These are phyloP conservation scores for Drosophila meridionalis DNA, from an alignment of 2,888 invertebrate genomes.

Conservation along the genomic window DNA sequence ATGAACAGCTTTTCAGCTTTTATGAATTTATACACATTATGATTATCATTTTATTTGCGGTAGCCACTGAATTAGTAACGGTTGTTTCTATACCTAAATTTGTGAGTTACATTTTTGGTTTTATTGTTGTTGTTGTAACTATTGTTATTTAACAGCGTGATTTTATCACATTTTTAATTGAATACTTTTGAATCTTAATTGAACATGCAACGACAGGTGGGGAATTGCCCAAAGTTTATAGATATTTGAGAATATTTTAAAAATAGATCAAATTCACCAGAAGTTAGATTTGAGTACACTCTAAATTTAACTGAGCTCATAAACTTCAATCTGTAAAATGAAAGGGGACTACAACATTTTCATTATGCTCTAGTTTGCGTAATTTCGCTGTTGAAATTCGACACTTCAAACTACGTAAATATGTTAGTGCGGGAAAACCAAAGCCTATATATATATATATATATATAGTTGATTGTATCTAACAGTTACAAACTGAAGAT, in stretches of 20 bases:
- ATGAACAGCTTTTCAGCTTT: conserved; percentile 40
- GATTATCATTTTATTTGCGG: conserved; percentile 46
- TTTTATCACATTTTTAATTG: conserved; percentile 24
- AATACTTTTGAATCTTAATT: neutral
- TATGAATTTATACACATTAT: conserved; percentile 24
- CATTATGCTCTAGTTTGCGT: too few relatives aligned
- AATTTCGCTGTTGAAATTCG: too few relatives aligned
- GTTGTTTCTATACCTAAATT: conserved; percentile 19
- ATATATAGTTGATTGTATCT: too few relatives aligned
- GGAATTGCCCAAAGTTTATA: conserved; percentile 15
- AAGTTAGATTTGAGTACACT: neutral
- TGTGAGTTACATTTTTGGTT: conserved; percentile 26
- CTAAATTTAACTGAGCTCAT: neutral
- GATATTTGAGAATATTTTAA: neutral
- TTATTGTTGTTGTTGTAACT: neutral
- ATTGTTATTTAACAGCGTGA: conserved; percentile 6
- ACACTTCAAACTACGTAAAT: too few relatives aligned
- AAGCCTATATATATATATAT: too few relatives aligned
- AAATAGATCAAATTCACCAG: neutral
- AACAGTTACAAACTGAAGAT: too few relatives aligned
- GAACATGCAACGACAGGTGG: conserved; percentile 8
- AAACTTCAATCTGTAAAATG: too few relatives aligned
- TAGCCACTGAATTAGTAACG: conserved; percentile 49
- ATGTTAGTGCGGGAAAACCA: too few relatives aligned
- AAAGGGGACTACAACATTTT: too few relatives aligned